Evolutionary conservation across 2,113 vertebrate genomes (phyloP).

Genomic region (Rynchops niger): DNA sequence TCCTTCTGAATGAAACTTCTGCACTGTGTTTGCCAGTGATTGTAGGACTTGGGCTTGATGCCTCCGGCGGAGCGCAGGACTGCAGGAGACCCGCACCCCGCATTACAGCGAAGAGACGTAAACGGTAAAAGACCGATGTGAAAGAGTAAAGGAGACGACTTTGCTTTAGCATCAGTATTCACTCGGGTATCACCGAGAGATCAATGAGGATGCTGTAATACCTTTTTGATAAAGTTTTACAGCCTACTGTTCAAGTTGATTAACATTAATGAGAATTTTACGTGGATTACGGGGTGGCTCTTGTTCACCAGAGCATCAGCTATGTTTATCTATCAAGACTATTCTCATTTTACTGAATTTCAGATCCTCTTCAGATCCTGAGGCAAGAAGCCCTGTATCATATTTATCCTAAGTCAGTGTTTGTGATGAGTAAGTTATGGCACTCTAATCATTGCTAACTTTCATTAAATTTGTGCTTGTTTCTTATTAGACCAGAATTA

Average conservation of each 20-base stretch:
- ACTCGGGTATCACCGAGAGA: accelerated
- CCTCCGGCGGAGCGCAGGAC: accelerated
- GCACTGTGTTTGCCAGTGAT: accelerated
- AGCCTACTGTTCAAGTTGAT: neutral
- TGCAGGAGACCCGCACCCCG: neutral
- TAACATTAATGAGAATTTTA: neutral
- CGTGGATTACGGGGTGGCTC: neutral
- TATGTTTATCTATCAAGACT: neutral
- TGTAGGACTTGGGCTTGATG: accelerated
- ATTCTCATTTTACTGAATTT: neutral
- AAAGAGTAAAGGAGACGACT: accelerated
- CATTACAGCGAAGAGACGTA: accelerated
- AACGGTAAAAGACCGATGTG: neutral
- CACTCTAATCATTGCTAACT: neutral
- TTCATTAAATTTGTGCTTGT: neutral
- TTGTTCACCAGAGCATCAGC: neutral
- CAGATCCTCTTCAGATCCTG: neutral
- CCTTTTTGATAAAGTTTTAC: neutral
- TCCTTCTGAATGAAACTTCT: neutral
- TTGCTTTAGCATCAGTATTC: neutral
- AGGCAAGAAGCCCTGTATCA: neutral
- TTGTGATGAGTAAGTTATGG: neutral
- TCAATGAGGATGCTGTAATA: accelerated
- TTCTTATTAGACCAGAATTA: neutral
- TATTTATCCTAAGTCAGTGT: neutral